Conservation (phyloP, 2,888 invertebrate species). For the Noctuana brunneofusca region DNA sequence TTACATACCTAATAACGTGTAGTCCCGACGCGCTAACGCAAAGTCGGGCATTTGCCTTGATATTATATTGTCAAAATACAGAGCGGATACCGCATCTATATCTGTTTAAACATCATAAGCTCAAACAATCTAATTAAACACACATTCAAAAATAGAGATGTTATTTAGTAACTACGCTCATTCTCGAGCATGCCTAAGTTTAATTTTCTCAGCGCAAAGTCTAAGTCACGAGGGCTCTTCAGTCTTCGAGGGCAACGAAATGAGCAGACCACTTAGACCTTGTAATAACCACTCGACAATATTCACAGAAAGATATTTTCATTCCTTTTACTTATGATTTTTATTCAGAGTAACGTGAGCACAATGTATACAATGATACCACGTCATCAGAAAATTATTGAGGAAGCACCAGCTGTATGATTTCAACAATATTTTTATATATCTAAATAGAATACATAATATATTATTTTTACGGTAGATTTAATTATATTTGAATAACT, state of each 20-base stretch:
- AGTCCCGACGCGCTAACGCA: no score
- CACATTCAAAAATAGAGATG: neutral
- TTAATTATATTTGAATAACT: no score
- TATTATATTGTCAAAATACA: no score
- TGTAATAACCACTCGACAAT: slow-evolving; percentile 64
- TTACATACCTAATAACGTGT: no score
- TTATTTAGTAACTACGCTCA: slow-evolving; percentile 7
- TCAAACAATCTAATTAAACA: slow-evolving; percentile 7
- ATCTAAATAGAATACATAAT: no score
- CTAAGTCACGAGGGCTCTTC: slow-evolving; percentile 55
- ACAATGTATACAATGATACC: slow-evolving; percentile 23
- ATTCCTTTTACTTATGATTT: slow-evolving; percentile 39
- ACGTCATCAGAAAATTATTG: no score
- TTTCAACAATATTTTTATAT: no score
- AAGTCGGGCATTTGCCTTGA: no score
- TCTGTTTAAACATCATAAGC: no score
- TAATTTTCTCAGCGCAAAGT: slow-evolving; percentile 52
- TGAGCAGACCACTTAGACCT: slow-evolving; percentile 76
- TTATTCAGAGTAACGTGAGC: slow-evolving; percentile 18
- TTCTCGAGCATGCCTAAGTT: slow-evolving; percentile 29
- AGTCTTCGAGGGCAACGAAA: slow-evolving; percentile 59
- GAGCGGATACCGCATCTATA: no score
- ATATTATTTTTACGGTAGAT: no score
- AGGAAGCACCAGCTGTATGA: no score
- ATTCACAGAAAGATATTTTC: slow-evolving; percentile 46